Conservation (phyloP, 2,113 vertebrate genomes). For the Oreocharis arfaki region DNA sequence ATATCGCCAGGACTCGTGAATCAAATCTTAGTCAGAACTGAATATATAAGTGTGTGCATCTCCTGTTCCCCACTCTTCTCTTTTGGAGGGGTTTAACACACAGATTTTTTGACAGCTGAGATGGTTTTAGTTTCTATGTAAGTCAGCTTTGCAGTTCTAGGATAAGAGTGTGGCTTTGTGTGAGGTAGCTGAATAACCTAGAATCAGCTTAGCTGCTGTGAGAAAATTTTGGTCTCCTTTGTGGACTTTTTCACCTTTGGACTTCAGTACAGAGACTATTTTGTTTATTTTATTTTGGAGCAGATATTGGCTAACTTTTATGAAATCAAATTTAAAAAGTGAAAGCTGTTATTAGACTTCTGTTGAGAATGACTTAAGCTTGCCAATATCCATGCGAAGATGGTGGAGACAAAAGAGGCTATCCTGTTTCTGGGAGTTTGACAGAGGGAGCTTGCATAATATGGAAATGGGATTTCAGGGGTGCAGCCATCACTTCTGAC, state of each 20-base stretch:
- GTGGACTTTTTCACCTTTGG: background rate
- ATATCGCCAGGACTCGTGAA: background rate
- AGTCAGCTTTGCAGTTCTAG: background rate
- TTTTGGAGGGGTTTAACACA: background rate
- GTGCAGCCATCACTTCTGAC: background rate
- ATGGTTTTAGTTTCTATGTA: background rate
- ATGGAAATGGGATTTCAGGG: background rate
- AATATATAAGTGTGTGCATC: background rate
- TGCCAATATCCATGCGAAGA: background rate
- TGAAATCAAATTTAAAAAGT: background rate
- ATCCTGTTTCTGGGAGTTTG: background rate
- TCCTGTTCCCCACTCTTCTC: background rate
- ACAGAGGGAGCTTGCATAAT: background rate
- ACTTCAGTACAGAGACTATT: background rate
- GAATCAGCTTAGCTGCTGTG: background rate
- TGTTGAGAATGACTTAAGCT: background rate
- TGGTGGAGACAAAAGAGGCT: background rate
- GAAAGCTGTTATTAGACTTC: background rate
- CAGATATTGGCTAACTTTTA: background rate
- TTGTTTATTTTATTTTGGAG: background rate
- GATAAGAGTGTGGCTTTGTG: background rate
- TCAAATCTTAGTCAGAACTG: background rate
- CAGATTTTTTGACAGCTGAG: background rate
- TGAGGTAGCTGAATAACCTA: background rate
- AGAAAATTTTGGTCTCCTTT: background rate